Percentiles rank a stretch among this genome's conserved stretches.
phyloP scores from a whole-genome alignment of 2,797 vertebrate genomes.

The Lophius americanus region DNA sequence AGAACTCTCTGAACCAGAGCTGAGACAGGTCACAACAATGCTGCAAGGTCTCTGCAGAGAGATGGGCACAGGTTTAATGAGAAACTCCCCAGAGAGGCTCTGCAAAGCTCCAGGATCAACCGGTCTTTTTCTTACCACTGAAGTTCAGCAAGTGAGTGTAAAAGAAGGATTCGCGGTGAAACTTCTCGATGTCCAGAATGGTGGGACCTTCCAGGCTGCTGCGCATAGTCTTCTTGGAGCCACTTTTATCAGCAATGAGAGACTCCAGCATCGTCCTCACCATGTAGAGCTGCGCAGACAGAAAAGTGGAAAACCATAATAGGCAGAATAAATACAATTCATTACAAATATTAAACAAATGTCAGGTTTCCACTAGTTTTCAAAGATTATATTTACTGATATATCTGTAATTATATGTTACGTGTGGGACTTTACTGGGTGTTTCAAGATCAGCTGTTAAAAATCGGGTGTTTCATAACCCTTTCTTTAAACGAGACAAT shows the following conservation, averaged over 20 bases:
- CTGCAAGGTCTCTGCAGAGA: slow-evolving; percentile 90
- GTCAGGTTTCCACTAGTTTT: neutral
- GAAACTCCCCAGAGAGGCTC: neutral
- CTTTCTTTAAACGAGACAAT: too few species aligned
- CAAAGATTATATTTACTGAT: neutral
- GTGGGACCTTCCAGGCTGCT: slow-evolving; percentile 97
- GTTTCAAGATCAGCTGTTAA: too few species aligned
- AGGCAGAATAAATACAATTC: neutral
- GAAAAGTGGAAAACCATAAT: neutral
- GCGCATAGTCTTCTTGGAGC: slow-evolving; percentile 97
- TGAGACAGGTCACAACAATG: slow-evolving; percentile 98
- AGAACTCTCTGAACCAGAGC: slow-evolving; percentile 98
- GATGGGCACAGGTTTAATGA: neutral
- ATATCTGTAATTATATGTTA: too few species aligned
- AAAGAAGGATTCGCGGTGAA: slow-evolving; percentile 98
- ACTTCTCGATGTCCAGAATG: slow-evolving; percentile 98
- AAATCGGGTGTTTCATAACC: too few species aligned
- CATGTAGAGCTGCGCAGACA: slow-evolving; percentile 91
- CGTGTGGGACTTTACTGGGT: too few species aligned
- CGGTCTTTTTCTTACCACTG: slow-evolving; percentile 86
- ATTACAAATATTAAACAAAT: neutral
- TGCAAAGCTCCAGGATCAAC: neutral
- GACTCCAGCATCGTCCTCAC: slow-evolving; percentile 99
- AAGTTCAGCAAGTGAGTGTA: slow-evolving; percentile 99
- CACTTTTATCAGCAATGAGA: slow-evolving; percentile 97